Percentiles rank a stretch among this genome's conserved stretches.
phyloP scores from a whole-genome alignment of 1,140 invertebrate genomes.

The Macrobrachium rosenbergii region DNA sequence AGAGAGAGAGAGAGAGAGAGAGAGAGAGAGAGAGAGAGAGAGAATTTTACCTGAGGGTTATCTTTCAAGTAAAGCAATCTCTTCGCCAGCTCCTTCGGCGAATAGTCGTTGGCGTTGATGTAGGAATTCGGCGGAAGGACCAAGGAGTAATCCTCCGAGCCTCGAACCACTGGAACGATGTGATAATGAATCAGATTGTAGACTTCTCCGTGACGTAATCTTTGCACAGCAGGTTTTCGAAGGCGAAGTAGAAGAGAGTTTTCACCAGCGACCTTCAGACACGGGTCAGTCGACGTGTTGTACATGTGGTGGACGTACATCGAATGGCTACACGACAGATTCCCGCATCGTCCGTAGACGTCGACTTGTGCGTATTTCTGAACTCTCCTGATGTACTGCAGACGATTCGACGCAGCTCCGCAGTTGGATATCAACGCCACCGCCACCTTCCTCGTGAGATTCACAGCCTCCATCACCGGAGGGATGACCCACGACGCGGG shows the following conservation, averaged over 20 bases:
- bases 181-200: slow-evolving; percentile 67
- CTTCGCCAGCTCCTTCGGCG: slow-evolving; percentile 18
- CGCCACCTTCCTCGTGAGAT: slow-evolving; percentile 58
- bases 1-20: too few species aligned
- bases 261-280: slow-evolving; percentile 32
- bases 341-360: slow-evolving; percentile 73
- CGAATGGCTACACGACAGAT: slow-evolving; percentile 8
- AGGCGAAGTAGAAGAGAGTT: slow-evolving; percentile 72
- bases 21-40: too few species aligned
- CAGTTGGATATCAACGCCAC: slow-evolving; percentile 74
- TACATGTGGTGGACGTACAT: neutral
- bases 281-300: neutral
- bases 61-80: slow-evolving; percentile 9
- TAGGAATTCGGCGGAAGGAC: slow-evolving; percentile 79
- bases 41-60: slow-evolving; percentile 18
- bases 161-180: slow-evolving; percentile 81
- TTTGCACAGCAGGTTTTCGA: slow-evolving; percentile 71
- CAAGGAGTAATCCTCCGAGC: slow-evolving; percentile 74
- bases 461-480: neutral
- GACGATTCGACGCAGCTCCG: slow-evolving; percentile 69
- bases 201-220: slow-evolving; percentile 71
- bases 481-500: neutral
- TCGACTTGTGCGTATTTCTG: slow-evolving; percentile 72
- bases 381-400: slow-evolving; percentile 71
- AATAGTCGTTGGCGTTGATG: slow-evolving; percentile 72